A percentile compares a stretch with the other conserved stretches of the same genome.
These are phyloP conservation scores for Damaliscus lunatus DNA, from an alignment of 2,113 vertebrate species.

Conservation along the genomic window DNA sequence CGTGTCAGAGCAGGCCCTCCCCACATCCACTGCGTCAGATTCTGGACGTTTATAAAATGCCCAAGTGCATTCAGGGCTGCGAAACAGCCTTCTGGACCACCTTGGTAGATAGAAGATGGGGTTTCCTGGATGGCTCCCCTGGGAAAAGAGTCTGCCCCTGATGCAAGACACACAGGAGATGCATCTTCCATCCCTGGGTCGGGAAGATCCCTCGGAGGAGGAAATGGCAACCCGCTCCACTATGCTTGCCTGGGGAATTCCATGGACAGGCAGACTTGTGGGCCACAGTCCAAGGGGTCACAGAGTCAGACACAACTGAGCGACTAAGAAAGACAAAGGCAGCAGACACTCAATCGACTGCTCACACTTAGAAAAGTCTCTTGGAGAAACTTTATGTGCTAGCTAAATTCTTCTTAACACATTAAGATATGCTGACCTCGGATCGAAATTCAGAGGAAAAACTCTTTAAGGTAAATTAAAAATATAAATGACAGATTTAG, in stretches of 20 bases:
- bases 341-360: neutral
- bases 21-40: too few relatives aligned
- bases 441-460: neutral
- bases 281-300: neutral
- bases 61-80: too few relatives aligned
- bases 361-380: neutral
- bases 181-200: accelerated
- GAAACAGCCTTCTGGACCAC: neutral
- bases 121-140: neutral
- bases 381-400: neutral
- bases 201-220: neutral
- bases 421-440: neutral
- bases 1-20: accelerated
- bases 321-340: neutral
- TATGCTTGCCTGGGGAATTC: neutral
- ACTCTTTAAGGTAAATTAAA: neutral
- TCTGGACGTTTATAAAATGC: neutral
- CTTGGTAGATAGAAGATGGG: neutral
- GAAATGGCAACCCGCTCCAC: neutral
- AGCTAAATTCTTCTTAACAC: neutral
- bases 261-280: neutral
- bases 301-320: accelerated
- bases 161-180: neutral
- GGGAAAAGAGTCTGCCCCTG: neutral
- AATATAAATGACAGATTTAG: neutral